These are phyloP conservation scores for Trogon melanurus DNA, from an alignment of 2,113 vertebrate genomes.

Conservation along the genomic window DNA sequence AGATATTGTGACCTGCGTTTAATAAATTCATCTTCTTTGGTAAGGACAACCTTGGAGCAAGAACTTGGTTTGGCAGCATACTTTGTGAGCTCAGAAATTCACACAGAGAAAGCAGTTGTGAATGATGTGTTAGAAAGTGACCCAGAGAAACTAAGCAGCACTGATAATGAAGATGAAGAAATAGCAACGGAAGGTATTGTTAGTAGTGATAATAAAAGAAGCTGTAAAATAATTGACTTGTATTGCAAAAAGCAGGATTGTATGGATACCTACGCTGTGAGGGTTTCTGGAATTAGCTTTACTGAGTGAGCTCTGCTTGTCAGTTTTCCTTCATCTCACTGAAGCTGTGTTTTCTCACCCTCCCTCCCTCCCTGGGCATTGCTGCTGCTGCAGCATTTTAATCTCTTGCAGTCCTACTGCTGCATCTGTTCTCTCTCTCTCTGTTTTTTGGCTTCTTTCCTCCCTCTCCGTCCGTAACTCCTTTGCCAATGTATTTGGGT, in stretches of 20 bases:
- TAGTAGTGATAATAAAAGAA: neutral
- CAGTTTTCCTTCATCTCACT: neutral
- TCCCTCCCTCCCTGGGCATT: neutral
- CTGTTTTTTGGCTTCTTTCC: neutral
- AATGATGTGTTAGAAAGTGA: constrained; percentile 90
- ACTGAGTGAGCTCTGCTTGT: neutral
- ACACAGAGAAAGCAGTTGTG: constrained; percentile 74
- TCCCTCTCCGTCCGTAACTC: neutral
- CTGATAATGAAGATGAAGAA: constrained; percentile 95
- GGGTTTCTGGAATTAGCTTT: neutral
- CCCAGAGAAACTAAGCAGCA: constrained; percentile 91
- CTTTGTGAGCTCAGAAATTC: constrained; percentile 83
- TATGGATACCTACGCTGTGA: neutral
- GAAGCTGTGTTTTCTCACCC: neutral
- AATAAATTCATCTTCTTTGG: constrained; percentile 90
- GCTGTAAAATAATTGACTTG: neutral
- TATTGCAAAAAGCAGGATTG: neutral
- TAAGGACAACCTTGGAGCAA: constrained; percentile 92
- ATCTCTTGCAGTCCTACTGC: neutral
- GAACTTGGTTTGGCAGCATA: constrained; percentile 94
- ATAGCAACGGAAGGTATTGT: constrained; percentile 79
- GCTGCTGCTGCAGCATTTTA: neutral
- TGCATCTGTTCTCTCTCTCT: neutral
- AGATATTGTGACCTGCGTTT: constrained; percentile 96
- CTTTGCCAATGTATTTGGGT: neutral